phyloP scores from a whole-genome alignment of 2,797 vertebrate genomes.

The Chromis chromis region DNA sequence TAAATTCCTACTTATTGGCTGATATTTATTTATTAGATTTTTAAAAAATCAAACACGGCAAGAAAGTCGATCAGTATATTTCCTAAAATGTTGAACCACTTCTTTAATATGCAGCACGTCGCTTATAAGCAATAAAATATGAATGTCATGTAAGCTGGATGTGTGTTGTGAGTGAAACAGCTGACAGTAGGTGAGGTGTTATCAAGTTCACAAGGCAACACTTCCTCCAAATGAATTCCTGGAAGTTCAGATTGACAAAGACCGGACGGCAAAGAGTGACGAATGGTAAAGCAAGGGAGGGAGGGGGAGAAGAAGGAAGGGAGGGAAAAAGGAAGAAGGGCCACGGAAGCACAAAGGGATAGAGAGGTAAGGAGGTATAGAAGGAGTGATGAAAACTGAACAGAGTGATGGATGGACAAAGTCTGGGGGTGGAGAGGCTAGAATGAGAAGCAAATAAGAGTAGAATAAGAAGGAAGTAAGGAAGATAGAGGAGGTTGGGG shows the following conservation, averaged over 20 bases:
- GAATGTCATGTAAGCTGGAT: not conserved
- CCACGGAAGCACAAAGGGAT: not conserved
- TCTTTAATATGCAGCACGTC: not conserved
- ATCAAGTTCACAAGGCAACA: slow-evolving; percentile 74
- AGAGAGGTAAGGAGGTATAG: not conserved
- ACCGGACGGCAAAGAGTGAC: slow-evolving; percentile 82
- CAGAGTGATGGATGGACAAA: not conserved
- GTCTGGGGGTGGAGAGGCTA: not conserved
- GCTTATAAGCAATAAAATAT: not conserved
- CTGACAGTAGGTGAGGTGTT: slow-evolving; percentile 61
- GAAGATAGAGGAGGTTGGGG: not conserved
- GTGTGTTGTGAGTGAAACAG: slow-evolving; percentile 32
- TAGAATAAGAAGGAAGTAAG: not conserved
- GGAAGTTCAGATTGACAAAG: slow-evolving; percentile 85
- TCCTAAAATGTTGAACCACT: not conserved
- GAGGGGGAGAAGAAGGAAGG: slow-evolving; percentile 18
- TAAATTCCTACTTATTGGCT: not conserved
- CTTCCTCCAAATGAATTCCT: slow-evolving; percentile 85
- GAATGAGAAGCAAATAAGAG: not conserved
- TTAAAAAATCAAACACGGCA: too few relatives aligned
- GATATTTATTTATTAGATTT: too few relatives aligned
- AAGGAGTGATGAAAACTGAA: slow-evolving; percentile 10
- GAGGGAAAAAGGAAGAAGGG: slow-evolving; percentile 19
- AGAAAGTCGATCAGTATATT: not conserved
- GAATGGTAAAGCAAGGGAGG: slow-evolving; percentile 51